These are phyloP conservation scores for Aphis craccivora DNA, from an alignment of 1,140 invertebrate genomes.

Conservation along the genomic window DNA sequence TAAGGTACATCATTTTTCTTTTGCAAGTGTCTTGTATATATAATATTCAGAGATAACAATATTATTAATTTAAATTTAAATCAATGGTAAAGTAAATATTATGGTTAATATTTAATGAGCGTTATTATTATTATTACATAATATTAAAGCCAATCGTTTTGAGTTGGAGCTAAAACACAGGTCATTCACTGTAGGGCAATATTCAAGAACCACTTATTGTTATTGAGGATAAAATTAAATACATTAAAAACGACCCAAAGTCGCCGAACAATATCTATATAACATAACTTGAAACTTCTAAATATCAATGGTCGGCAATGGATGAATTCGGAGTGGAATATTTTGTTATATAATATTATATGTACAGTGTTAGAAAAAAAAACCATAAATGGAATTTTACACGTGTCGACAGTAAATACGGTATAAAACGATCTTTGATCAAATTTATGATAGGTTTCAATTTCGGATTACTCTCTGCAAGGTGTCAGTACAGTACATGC, in stretches of 20 bases:
- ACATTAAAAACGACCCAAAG: neutral
- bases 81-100: neutral
- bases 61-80: constrained; percentile 12
- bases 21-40: constrained; percentile 12
- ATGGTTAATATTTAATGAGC: constrained; percentile 55
- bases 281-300: neutral
- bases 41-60: constrained; percentile 46
- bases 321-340: too few species aligned
- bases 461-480: neutral
- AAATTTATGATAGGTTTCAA: neutral
- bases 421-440: neutral
- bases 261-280: neutral
- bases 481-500: neutral
- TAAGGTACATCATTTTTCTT: constrained; percentile 43
- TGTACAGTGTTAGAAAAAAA: too few species aligned
- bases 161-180: constrained; percentile 24
- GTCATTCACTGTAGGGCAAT: neutral
- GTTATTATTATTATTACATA: neutral
- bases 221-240: neutral
- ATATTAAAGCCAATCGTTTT: neutral
- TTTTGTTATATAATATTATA: too few species aligned
- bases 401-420: too few species aligned
- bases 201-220: neutral
- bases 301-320: neutral
- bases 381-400: too few species aligned